Base-by-base conservation (phyloP, 2,888 invertebrate species). In the Drosophila helvetica region DNA sequence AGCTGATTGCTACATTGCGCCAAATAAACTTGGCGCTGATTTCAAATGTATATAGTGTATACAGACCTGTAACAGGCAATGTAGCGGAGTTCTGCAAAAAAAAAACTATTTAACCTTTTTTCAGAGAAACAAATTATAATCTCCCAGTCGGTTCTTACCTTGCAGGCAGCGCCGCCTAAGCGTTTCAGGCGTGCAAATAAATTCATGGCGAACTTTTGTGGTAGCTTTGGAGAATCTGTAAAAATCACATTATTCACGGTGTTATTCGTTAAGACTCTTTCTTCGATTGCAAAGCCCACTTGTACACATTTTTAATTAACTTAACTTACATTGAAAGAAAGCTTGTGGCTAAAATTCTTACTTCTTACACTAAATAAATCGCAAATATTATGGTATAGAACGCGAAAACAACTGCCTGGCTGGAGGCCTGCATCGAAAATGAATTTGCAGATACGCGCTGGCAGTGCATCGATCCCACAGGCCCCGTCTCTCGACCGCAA, bases 151-250 rank as follows among this genome's bases (percentile, higher is more conserved):
- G 4, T 38, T 38, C 71, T 60, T 12, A 82, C 81, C 75, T 87
- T 88, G 42, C 50, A 74, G 19, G 57, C 50, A 15, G 65, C 54
- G 4, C 73, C 65, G 25, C 69, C 57, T 9, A 83, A 56, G 9
- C 69, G 84, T 27, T 80, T 88, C 1, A 83, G 50, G 0, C 86
- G 84, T 27, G 88, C 73, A 50, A 88, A 45, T 22, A 83, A 56
- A 47, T 83, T 80, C 82, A 83, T 83, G 17, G n/a, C 42, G 1
- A 10, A 3, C 19, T 30, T 55, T 0, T 18, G 27, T 22, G 47
- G 2, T 0, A 6, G 1, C 4, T 18, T 17, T 15, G 2, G n/a
- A 33, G 27, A 27, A 12, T 18, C 43, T 8, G 45, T 45, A 17
- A 57, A 57, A 63, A 7, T 5, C 15, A 42, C 30, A 17, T 10